Base-by-base conservation (phyloP, 2,888 invertebrate genomes). In the Spilosoma lubricipeda region DNA sequence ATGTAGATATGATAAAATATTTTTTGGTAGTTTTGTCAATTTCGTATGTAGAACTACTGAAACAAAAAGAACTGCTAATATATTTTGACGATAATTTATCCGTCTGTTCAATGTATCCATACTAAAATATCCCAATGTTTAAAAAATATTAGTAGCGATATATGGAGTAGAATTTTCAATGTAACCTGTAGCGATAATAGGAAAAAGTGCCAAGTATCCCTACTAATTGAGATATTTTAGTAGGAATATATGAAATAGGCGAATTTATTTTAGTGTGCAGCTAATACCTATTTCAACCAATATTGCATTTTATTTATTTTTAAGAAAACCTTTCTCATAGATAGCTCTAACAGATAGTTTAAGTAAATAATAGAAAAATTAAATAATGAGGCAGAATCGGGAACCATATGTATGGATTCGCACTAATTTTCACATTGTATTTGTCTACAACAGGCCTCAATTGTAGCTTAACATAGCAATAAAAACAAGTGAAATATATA, bases 331-430 rank as follows among this genome's bases (percentile, higher is more conserved):
- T 73, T 66, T 71, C 20, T 63, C 63, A 63, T 33, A 42, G 2
- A 56, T 74, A 77, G 39, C 15, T 36, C 23, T 82, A 77, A 73
- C n/a, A 27, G n/a, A 30, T 70, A 70, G 70, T 66, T 65, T n/a
- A 11, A 33, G 36, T n/a, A 45, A 20, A 27, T 45, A 36, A 64
- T 52, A 70, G 66, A 71, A 78, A 75, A 83, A 82, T 82, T 80
- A 77, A 84, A 68, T 39, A 77, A 82, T 78, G 78, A 82, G 84
- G 80, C 83, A 82, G 85, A 86, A 78, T 73, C 65, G 48, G 7
- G 18, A 36, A 52, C 63, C 52, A 64, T 65, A n/a, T 70, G 65
- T 42, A n/a, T 42, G 33, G 15, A 65, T 73, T 67, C 67, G 52
- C 52, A 48, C 8, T 30, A 33, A 63, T 45, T 27, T n/a, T 63